Base-by-base conservation (phyloP, 2,797 vertebrate species). In the Okamejei kenojei region DNA sequence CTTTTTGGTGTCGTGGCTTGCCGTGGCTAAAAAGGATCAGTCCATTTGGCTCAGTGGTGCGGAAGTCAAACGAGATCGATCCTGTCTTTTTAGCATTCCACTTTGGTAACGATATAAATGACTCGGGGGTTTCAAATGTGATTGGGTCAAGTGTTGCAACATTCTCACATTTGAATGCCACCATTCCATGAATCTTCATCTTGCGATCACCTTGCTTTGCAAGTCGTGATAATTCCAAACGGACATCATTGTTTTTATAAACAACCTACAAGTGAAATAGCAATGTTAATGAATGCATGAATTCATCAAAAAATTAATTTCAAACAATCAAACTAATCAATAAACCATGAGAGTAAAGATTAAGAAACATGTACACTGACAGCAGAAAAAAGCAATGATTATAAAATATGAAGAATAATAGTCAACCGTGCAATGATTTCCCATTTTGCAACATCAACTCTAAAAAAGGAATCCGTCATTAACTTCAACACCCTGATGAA, bases 31-130 rank as follows among this genome's bases (percentile, higher is more conserved):
- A 99, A 93, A 99, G 97, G 92, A 99, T 98, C 93, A 99, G 97
- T 23, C 99, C 99, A 21, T 99, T 99, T 93, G 99, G 99, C 95
- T 99, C 99, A 0, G 98, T 99, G 93, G 99, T 99, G 93, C 98
- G 98, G 94, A 99, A 99, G 96, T 99, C 99, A 94, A 99, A 99
- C 21, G 98, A 99, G 95, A 99, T 99, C 35, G 99, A 99, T 93
- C 99, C 98, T 0, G 98, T 99, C 96, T 99, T 99, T 96, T 99
- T 99, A 82, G 98, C 98, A 90, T 99, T 99, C 99, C 99, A 99
- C 94, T 99, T 99, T 94, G 98, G 97, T 94, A 99, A 97, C 93
- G 98, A 97, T 94, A 99, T 98, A 93, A 97, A 99, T 86, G 99
- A 98, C 95, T 99, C 98, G 0, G 98, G 98, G 0, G 98, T 99